phyloP scores from a whole-genome alignment of 2,113 vertebrate genomes.

The Mungos mungo region DNA sequence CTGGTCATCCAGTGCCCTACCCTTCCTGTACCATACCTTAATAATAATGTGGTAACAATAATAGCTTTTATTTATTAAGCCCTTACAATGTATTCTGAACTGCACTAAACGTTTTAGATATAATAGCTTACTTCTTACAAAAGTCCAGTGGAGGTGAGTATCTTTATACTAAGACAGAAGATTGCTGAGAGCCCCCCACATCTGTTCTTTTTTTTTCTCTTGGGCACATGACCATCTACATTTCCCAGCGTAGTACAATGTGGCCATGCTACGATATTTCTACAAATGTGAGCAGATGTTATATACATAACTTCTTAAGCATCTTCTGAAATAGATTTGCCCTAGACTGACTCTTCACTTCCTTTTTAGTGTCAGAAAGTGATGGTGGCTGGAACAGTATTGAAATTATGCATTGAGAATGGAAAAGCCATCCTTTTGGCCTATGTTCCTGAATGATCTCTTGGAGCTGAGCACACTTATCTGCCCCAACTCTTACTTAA shows the following conservation, averaged over 20 bases:
- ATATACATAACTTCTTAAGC: neutral
- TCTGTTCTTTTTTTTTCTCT: neutral
- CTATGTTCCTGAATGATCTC: neutral
- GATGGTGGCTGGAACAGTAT: neutral
- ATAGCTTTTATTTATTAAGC: neutral
- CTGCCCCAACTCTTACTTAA: neutral
- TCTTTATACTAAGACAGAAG: neutral
- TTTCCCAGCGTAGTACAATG: neutral
- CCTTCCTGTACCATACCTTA: neutral
- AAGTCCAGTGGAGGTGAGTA: neutral
- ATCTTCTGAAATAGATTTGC: neutral
- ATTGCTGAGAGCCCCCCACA: neutral
- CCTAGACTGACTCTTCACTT: neutral
- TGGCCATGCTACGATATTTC: neutral
- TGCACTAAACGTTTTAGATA: neutral
- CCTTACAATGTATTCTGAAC: neutral
- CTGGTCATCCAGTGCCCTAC: neutral
- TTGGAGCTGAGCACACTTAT: neutral
- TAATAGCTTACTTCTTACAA: neutral
- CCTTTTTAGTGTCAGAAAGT: neutral
- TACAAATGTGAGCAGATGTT: neutral
- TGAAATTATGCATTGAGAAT: neutral
- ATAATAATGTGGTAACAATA: neutral
- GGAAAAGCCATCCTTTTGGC: rapidly evolving
- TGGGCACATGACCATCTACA: rapidly evolving